These are phyloP conservation scores for Schizaphis graminum DNA, from an alignment of 2,888 invertebrate species.

Conservation along the genomic window DNA sequence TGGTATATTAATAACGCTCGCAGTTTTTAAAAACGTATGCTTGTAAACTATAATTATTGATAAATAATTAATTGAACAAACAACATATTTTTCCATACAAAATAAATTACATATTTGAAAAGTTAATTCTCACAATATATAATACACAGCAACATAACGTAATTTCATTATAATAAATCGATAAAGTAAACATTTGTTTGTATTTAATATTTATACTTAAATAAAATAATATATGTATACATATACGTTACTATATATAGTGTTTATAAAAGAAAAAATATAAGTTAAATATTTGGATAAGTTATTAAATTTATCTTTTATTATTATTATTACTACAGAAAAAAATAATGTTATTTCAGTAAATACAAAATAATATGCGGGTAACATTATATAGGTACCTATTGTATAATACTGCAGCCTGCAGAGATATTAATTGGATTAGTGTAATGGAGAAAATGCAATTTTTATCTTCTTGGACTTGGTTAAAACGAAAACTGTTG, in stretches of 20 bases:
- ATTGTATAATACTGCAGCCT: neutral
- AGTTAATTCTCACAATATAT: constrained; percentile 1
- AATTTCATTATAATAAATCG: constrained; percentile 49
- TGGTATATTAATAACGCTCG: neutral
- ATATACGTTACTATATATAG: neutral
- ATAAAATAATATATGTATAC: constrained; percentile 2
- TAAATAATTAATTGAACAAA: constrained; percentile 35
- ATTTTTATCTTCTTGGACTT: neutral
- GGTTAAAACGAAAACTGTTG: neutral
- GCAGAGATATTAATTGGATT: constrained; percentile 40
- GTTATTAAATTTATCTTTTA: constrained; percentile 26
- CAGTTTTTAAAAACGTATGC: neutral
- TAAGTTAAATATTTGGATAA: constrained; percentile 42
- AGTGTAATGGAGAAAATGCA: constrained; percentile 25
- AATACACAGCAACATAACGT: neutral
- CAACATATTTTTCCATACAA: neutral
- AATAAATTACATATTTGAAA: constrained; percentile 22
- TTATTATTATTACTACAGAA: neutral
- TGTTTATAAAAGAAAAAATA: constrained; percentile 25
- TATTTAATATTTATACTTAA: constrained; percentile 13
- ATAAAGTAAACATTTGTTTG: constrained; percentile 46
- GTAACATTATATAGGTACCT: neutral
- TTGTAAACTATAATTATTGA: neutral
- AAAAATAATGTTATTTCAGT: constrained; percentile 14
- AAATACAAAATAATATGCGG: constrained; percentile 34